A percentile compares a stretch with the other conserved stretches of the same genome.
These are phyloP conservation scores for Cosmia trapezina DNA, from an alignment of 2,888 invertebrate genomes.

Conservation along the genomic window DNA sequence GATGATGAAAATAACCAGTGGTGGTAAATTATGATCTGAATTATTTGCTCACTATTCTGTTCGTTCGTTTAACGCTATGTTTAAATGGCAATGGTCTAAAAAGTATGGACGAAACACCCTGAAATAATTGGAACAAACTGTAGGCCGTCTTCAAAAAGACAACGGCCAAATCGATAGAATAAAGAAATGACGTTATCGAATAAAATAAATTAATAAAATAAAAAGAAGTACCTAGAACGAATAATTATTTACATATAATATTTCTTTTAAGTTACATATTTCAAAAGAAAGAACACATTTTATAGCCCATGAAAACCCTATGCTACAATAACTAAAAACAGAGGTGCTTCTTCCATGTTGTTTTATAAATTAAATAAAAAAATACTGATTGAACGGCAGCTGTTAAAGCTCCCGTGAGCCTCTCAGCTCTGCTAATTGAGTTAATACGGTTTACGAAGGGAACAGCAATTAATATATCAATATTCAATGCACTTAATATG, in stretches of 20 bases:
- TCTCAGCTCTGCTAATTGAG: conserved; percentile 46
- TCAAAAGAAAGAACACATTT: neutral
- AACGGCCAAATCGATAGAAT: neutral
- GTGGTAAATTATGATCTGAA: neutral
- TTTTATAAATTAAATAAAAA: conserved; percentile 25
- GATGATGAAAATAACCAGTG: neutral
- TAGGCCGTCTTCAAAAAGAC: neutral
- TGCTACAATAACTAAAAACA: neutral
- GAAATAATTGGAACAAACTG: neutral
- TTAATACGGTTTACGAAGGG: conserved; percentile 41
- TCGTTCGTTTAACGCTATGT: neutral
- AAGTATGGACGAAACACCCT: neutral
- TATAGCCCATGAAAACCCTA: neutral
- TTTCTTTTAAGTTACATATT: too few relatives aligned
- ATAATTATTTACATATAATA: neutral
- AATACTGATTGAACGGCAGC: conserved; percentile 33
- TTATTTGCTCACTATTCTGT: neutral
- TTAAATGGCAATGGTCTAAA: neutral
- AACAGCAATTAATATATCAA: conserved; percentile 41
- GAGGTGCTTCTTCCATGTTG: neutral
- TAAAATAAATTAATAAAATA: neutral
- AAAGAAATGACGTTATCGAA: neutral
- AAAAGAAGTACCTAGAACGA: neutral
- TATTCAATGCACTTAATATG: conserved; percentile 43
- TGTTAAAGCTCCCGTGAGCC: conserved; percentile 48